Percentiles rank a stretch among this genome's conserved stretches.
Conservation (phyloP, 2,888 invertebrate species). For the Drosophila rellima region DNA sequence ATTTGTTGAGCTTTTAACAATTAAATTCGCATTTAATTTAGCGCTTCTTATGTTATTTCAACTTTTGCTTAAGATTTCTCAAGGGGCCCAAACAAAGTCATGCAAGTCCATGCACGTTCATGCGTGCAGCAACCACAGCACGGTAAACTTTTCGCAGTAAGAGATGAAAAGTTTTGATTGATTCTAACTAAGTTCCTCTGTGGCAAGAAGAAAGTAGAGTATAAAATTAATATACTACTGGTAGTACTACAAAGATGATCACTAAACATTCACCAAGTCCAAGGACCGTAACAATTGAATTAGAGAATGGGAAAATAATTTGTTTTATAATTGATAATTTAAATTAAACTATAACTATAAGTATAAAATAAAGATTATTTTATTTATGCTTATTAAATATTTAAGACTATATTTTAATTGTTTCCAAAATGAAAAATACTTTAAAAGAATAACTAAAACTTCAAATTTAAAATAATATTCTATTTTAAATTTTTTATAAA, state of each 20-base stretch:
- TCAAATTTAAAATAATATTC: too few relatives aligned
- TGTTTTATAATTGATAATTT: too few relatives aligned
- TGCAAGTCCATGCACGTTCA: slow-evolving; percentile 8
- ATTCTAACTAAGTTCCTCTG: slow-evolving; percentile 21
- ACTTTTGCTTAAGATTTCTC: slow-evolving; percentile 21
- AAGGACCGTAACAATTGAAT: not conserved
- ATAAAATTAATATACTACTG: not conserved
- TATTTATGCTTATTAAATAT: too few relatives aligned
- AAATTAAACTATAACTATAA: too few relatives aligned
- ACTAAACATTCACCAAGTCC: not conserved
- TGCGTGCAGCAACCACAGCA: slow-evolving; percentile 17
- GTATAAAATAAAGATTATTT: too few relatives aligned
- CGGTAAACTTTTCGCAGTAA: slow-evolving; percentile 14
- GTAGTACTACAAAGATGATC: not conserved
- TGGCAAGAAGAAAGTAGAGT: not conserved
- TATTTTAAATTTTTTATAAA: too few relatives aligned
- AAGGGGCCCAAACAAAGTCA: not conserved
- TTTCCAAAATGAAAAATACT: too few relatives aligned
- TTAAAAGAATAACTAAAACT: too few relatives aligned
- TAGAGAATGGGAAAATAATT: not conserved
- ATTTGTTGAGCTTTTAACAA: slow-evolving; percentile 16
- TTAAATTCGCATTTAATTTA: slow-evolving; percentile 37
- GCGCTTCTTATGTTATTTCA: slow-evolving; percentile 29
- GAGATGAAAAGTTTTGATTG: slow-evolving; percentile 52
- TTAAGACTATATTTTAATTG: too few relatives aligned